Percentiles rank a stretch among this genome's conserved stretches.
phyloP scores from a whole-genome alignment of 2,888 invertebrate species.

The Syrphus vitripennis region DNA sequence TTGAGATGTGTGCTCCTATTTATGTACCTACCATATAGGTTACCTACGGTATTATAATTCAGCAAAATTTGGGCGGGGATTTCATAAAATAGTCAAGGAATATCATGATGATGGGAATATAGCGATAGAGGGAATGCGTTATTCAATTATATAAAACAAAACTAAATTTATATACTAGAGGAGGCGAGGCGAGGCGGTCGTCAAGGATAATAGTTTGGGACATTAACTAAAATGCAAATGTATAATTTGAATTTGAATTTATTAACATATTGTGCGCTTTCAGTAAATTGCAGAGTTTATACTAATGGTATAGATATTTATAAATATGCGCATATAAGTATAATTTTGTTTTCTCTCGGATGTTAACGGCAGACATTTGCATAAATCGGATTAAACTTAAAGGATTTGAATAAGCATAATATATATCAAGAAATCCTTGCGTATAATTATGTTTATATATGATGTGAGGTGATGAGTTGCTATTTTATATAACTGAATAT shows the following conservation, averaged over 20 bases:
- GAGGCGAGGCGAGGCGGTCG: conserved; percentile 33
- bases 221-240: conserved; percentile 69
- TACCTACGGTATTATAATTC: too few relatives aligned
- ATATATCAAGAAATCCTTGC: neutral
- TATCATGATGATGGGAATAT: neutral
- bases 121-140: neutral
- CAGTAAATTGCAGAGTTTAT: conserved; percentile 53
- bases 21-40: neutral
- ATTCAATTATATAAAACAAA: neutral
- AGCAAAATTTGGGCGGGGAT: neutral
- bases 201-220: conserved; percentile 66
- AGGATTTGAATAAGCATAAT: neutral
- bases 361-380: conserved; percentile 59
- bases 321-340: neutral
- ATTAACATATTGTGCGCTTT: conserved; percentile 66
- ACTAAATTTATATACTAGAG: neutral
- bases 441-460: neutral
- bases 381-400: conserved; percentile 52
- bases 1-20: neutral
- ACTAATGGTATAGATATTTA: conserved; percentile 25
- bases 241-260: conserved; percentile 70
- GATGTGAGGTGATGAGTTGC: neutral
- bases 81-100: neutral
- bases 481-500: neutral
- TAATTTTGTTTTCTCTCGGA: neutral